These are phyloP conservation scores for Ceratosolen solmsi DNA, from an alignment of 1,140 invertebrate genomes.

Conservation along the genomic window DNA sequence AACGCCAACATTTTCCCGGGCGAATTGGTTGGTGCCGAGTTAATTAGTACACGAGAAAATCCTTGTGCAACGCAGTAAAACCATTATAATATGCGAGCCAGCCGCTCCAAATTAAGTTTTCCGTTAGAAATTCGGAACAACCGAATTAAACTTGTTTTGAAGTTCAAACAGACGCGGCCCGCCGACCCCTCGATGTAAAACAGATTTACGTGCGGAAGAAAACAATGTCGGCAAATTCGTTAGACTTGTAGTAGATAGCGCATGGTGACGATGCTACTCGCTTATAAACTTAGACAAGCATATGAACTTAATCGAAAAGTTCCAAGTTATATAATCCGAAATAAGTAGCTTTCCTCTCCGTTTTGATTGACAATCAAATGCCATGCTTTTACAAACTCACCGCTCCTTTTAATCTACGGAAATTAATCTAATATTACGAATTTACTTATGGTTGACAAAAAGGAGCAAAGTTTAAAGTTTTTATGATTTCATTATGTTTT, in stretches of 20 bases:
- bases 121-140: not conserved
- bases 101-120: not conserved
- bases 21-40: not conserved
- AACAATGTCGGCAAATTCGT: not conserved
- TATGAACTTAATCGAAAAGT: not conserved
- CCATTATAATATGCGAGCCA: not conserved
- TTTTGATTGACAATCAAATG: not conserved
- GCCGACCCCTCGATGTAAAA: not conserved
- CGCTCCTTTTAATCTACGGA: not conserved
- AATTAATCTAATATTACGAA: not conserved
- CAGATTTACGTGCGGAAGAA: not conserved
- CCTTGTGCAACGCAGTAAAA: not conserved
- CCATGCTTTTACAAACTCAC: too few species aligned
- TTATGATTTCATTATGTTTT: too few species aligned
- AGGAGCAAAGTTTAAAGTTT: too few species aligned
- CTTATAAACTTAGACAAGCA: not conserved
- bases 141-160: conserved; percentile 10
- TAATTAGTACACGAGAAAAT: not conserved
- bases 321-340: not conserved
- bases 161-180: not conserved
- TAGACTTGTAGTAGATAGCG: not conserved
- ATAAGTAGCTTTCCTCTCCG: not conserved
- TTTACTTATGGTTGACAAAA: too few species aligned
- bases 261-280: not conserved
- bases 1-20: not conserved